Evolutionary conservation across 2,797 vertebrate species (phyloP), one percentile per base, ranked within the genome.

Genomic region (Notolepis coatsorum): DNA sequence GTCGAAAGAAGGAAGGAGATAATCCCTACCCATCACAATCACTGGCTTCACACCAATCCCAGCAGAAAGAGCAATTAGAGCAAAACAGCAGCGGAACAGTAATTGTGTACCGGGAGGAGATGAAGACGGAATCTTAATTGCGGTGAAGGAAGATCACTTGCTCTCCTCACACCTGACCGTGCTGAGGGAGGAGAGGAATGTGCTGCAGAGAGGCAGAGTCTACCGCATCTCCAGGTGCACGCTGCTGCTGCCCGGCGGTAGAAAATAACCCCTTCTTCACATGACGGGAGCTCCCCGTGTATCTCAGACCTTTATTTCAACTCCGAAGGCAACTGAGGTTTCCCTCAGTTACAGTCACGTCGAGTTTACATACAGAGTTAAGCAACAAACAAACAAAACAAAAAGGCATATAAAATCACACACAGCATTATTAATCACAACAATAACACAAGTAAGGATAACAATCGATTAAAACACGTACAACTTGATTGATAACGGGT

Each of bases 51-150:
- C 92, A 96, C 94, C 95, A 96, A 97, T 94, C 92, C 95, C 93
- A 82, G 93, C 94, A 92, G 95, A 95, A 96, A 96, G 95, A 95
- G 95, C 96, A 97, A 97, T 97, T 98, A 97, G 93, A 92, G 93
- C 82, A 86, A n/a, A 95, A 95, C 94, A 95, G 94, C 94, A 91
- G 93, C 94, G 85, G 90, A 88, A 90, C 93, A 89, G 94, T 97
- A 98, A 98, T 97, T 97, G 94, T 93, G 93, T 92, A 94, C 94
- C 94, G 93, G 89, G 95, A 96, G 94, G 95, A 89, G 87, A 88
- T 91, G 91, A 92, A 92, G 90, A 91, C 89, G 90, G 93, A 94
- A 95, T 96, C 94, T 95, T 97, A 98, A 97, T 97, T 95, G 94
- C 93, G 84, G 85, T 84, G 93, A 94, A 94, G 89, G 93, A 94